phyloP scores from a whole-genome alignment of 2,113 vertebrate species.

The Tricholaema leucomelas region DNA sequence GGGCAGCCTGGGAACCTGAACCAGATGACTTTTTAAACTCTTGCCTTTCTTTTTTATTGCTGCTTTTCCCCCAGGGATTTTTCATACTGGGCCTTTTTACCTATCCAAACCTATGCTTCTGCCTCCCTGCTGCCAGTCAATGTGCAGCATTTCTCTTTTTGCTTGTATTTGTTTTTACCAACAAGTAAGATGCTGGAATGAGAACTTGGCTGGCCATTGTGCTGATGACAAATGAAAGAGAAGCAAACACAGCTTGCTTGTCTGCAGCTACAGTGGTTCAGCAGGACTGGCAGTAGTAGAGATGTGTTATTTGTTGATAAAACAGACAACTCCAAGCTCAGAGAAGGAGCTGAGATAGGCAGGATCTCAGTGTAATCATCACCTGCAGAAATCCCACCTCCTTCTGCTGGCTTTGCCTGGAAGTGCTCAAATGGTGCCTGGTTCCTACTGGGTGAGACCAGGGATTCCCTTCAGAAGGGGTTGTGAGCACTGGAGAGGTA shows the following conservation, averaged over 20 bases:
- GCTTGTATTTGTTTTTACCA: constrained; percentile 22
- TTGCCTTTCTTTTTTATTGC: not conserved
- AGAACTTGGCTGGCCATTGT: constrained; percentile 52
- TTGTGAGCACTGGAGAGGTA: not conserved
- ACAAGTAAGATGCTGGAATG: constrained; percentile 25
- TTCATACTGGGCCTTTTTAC: not conserved
- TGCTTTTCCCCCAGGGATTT: not conserved
- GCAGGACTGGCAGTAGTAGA: constrained; percentile 35
- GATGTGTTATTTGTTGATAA: constrained; percentile 38
- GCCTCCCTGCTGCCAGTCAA: not conserved
- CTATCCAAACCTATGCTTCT: not conserved
- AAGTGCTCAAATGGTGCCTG: accelerated
- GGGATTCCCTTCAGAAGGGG: accelerated
- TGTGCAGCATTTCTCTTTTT: not conserved
- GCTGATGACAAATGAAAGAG: constrained; percentile 39
- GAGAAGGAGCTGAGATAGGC: not conserved
- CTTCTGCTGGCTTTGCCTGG: not conserved
- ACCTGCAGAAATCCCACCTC: not conserved
- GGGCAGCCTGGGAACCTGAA: not conserved
- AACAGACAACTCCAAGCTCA: not conserved
- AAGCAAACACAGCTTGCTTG: constrained; percentile 63
- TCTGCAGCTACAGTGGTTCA: constrained; percentile 47
- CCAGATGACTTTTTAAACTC: not conserved
- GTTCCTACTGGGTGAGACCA: not conserved
- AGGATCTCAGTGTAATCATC: not conserved